Base-by-base conservation (phyloP, 2,888 invertebrate genomes). In the Idaea aversata region DNA sequence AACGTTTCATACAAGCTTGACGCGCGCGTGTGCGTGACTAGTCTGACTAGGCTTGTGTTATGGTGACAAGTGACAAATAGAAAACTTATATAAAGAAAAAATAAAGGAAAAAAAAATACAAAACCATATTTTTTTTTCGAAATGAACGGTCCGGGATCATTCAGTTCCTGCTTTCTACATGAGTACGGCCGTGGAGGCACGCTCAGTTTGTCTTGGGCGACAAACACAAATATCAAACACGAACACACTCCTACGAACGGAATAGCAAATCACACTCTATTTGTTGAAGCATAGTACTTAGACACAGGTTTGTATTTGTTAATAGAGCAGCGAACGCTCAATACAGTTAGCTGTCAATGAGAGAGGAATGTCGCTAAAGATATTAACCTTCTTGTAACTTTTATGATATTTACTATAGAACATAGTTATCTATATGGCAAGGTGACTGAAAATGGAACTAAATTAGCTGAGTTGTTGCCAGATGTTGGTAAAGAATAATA, bases 221-320 rank as follows among this genome's bases (percentile, higher is more conserved):
- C 88, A 87, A 90, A 89, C 88, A 88, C 89, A 91, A 91, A 92
- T 90, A 91, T 90, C 87, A 82, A 85, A 78, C 82, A 75, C 77
- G 84, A 86, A 86, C 88, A 88, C 87, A 85, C 79, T 78, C 78
- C 81, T 83, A 85, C 85, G 85, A 87, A 90, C 85, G 87, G 88
- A 90, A 91, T 90, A 91, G 89, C 89, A 90, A 91, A 91, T 88
- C 88, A 86, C 85, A 78, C 79, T 73, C 77, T 88, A 84, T 90
- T 91, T 90, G 86, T 83, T 77, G 80, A 86, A 84, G 85, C 82
- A 83, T 83, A 83, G 84, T 85, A 88, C 86, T 87, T 85, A 79
- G 86, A 85, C 79, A 80, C 85, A 77, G 81, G 84, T 83, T 83
- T 80, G 83, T 84, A 81, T 84, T 83, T 81, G 88, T 88, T 86